Evolutionary conservation across 2,113 vertebrate genomes (phyloP).

Genomic region (Haemorhous mexicanus): DNA sequence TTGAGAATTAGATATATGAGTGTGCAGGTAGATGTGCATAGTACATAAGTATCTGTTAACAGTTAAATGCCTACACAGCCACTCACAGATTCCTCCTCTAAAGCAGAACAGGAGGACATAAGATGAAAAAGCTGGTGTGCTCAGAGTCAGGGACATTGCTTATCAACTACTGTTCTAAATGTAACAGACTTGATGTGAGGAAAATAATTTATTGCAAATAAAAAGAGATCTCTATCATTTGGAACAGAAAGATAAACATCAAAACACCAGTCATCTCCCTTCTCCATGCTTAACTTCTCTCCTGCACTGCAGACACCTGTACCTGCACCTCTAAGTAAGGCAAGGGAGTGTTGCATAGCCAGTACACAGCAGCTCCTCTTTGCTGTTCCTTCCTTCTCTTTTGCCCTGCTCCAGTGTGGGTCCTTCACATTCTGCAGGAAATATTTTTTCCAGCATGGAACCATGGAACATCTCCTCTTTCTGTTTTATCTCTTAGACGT

Average conservation of each 20-base stretch:
- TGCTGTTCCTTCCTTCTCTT: neutral
- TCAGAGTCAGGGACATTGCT: neutral
- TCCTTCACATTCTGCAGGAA: neutral
- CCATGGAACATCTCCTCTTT: neutral
- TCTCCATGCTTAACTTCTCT: neutral
- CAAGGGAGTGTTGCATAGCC: rapidly evolving
- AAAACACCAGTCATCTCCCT: neutral
- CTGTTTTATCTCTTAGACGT: neutral
- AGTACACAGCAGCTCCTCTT: neutral
- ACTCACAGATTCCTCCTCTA: neutral
- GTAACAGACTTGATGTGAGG: neutral
- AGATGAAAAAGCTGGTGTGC: neutral
- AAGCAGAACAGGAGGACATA: neutral
- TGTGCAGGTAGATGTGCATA: neutral
- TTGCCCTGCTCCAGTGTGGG: neutral
- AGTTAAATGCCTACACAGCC: neutral
- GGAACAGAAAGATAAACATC: neutral
- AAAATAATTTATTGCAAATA: neutral
- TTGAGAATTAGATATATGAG: neutral
- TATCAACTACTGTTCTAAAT: neutral
- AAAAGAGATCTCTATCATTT: neutral
- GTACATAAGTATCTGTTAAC: neutral
- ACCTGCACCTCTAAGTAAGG: neutral
- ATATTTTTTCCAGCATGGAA: neutral
- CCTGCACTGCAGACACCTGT: neutral